These are phyloP conservation scores for Otis tarda DNA, from an alignment of 2,113 vertebrate genomes.

Conservation along the genomic window DNA sequence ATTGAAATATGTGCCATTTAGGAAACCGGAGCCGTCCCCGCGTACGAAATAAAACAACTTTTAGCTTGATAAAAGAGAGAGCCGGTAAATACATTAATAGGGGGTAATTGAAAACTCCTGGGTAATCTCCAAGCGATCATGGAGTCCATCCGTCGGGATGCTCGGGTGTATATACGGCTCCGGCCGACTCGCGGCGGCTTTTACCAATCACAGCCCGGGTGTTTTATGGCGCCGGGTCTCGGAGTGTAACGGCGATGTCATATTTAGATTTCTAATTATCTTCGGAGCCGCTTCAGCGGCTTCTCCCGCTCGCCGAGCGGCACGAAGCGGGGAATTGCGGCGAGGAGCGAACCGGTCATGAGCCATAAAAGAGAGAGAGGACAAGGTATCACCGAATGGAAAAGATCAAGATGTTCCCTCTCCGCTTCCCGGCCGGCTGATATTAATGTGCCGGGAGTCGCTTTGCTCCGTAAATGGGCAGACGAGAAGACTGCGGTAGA, in stretches of 20 bases:
- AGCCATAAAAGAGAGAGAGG: constrained; percentile 18
- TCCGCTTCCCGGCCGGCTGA: neutral
- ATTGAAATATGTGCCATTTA: constrained; percentile 76
- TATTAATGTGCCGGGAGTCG: neutral
- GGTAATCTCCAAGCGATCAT: constrained; percentile 59
- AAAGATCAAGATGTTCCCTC: neutral
- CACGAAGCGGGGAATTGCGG: neutral
- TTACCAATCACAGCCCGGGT: neutral
- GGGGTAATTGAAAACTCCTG: constrained; percentile 75
- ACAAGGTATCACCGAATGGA: neutral
- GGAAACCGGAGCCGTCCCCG: constrained; percentile 56
- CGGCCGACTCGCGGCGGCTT: neutral
- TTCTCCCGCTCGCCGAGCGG: neutral
- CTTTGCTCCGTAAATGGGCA: neutral
- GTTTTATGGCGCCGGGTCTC: neutral
- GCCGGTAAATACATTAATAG: constrained; percentile 72
- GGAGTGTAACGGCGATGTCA: neutral
- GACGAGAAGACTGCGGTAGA: neutral
- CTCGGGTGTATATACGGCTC: neutral
- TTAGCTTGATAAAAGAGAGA: constrained; percentile 65
- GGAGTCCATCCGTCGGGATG: neutral
- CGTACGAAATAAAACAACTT: constrained; percentile 36
- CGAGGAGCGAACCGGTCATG: neutral
- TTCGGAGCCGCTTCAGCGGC: neutral
- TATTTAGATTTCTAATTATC: constrained; percentile 44